phyloP scores from a whole-genome alignment of 1,140 invertebrate genomes.

The Telenomus remus region DNA sequence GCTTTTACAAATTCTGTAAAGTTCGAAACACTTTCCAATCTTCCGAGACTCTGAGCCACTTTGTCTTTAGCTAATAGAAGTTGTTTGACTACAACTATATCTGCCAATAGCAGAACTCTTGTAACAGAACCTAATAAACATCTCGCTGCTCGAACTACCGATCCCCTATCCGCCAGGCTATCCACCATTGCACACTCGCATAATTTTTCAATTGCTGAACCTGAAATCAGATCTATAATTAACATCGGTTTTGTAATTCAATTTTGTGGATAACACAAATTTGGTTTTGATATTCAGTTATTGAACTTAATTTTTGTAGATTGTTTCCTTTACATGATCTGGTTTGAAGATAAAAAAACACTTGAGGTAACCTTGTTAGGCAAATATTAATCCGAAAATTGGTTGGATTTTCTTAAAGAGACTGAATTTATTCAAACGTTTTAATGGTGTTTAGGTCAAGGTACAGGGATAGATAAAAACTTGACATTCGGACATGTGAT shows the following conservation, averaged over 20 bases:
- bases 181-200: conserved; percentile 86
- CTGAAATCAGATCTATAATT: conserved; percentile 74
- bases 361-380: background rate
- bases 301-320: too few species aligned
- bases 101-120: conserved; percentile 96
- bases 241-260: background rate
- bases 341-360: too few species aligned
- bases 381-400: too few species aligned
- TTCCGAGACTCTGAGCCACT: conserved; percentile 88
- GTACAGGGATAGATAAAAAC: conserved; percentile 28
- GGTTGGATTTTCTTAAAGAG: too few species aligned
- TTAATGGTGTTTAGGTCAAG: conserved; percentile 31
- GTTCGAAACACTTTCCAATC: conserved; percentile 94
- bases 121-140: conserved; percentile 96
- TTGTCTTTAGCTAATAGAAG: conserved; percentile 96
- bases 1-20: conserved; percentile 99
- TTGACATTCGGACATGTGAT: conserved; percentile 35
- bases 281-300: too few species aligned
- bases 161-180: conserved; percentile 81
- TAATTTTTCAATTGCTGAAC: conserved; percentile 90
- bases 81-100: conserved; percentile 98
- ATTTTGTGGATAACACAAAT: too few species aligned
- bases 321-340: too few species aligned
- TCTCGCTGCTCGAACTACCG: conserved; percentile 92
- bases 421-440: background rate